Percentiles rank a stretch among this genome's conserved stretches.
Evolutionary conservation across 1,140 invertebrate genomes (phyloP).

Genomic region (Mactra quadrangularis): DNA sequence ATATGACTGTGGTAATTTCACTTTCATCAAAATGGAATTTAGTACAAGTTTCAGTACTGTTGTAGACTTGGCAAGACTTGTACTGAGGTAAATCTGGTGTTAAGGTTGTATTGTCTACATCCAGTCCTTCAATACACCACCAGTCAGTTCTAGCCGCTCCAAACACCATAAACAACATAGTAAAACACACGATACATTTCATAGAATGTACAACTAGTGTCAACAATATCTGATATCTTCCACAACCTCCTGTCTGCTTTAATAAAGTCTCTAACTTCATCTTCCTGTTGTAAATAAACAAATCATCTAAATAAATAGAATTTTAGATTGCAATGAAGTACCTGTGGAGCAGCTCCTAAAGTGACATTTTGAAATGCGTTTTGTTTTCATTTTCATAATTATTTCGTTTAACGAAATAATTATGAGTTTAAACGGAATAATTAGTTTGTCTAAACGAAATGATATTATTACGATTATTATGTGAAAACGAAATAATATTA

Average conservation of each 20-base stretch:
- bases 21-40: slow-evolving; percentile 9
- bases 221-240: slow-evolving; percentile 24
- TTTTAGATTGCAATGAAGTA: too few relatives aligned
- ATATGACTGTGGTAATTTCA: background rate
- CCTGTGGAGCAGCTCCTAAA: too few relatives aligned
- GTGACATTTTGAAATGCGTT: too few relatives aligned
- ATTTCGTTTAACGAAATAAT: too few relatives aligned
- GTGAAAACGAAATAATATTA: too few relatives aligned
- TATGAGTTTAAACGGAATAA: too few relatives aligned
- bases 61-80: background rate
- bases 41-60: background rate
- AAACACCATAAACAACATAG: slow-evolving; percentile 27
- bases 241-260: slow-evolving; percentile 20
- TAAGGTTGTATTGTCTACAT: background rate
- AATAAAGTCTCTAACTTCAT: slow-evolving; percentile 13
- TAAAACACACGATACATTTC: slow-evolving; percentile 29
- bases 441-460: too few relatives aligned
- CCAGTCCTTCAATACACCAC: slow-evolving; percentile 10
- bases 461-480: too few relatives aligned
- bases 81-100: background rate
- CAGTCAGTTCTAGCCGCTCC: slow-evolving; percentile 5
- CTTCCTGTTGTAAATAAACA: too few relatives aligned
- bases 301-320: too few relatives aligned
- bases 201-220: background rate
- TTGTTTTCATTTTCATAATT: too few relatives aligned